Evolutionary conservation across 2,113 vertebrate species (phyloP).

Genomic region (Microcebus griseorufus): DNA sequence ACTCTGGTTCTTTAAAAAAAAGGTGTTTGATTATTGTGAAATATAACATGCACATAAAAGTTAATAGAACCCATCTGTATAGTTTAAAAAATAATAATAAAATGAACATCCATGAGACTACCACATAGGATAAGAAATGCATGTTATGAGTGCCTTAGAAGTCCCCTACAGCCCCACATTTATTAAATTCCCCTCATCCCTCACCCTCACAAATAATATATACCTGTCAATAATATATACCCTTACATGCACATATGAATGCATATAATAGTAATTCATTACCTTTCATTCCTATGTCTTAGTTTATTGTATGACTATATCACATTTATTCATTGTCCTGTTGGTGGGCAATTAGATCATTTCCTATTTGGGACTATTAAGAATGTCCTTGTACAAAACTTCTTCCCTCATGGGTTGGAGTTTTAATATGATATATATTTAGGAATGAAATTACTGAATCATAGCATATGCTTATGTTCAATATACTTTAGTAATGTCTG

Average conservation of each 20-base stretch:
- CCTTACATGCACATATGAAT: not conserved
- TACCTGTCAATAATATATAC: not conserved
- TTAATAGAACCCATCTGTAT: not conserved
- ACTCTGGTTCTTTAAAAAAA: not conserved
- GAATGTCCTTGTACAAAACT: not conserved
- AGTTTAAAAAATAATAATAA: not conserved
- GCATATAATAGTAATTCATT: not conserved
- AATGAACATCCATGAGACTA: not conserved
- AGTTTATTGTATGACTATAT: not conserved
- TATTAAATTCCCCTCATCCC: not conserved
- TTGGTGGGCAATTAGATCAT: not conserved
- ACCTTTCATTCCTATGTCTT: not conserved
- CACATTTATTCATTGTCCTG: not conserved
- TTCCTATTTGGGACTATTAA: not conserved
- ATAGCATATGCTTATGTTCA: not conserved
- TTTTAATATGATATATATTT: not conserved
- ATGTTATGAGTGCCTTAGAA: not conserved
- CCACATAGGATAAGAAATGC: not conserved
- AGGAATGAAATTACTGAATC: not conserved
- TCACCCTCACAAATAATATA: not conserved
- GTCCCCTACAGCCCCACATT: not conserved
- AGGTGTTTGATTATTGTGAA: not conserved
- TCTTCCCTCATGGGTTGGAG: not conserved
- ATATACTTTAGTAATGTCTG: not conserved
- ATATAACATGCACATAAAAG: not conserved